Base-by-base conservation (phyloP, 2,888 invertebrate genomes). In the Cinara cedri region DNA sequence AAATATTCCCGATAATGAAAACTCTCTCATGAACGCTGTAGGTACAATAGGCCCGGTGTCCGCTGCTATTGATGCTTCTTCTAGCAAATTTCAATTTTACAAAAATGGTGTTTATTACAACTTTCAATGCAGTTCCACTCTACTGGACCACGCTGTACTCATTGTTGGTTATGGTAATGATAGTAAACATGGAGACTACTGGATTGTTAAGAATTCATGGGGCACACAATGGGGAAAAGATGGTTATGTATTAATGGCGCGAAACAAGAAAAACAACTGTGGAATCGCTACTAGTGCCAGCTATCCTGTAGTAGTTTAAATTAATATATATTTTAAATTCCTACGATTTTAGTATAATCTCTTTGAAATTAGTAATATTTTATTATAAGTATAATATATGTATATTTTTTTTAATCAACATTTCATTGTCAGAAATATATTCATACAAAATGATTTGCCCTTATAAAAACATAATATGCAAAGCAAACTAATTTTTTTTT, bases 161-260 rank as follows among this genome's bases (percentile, higher is more conserved):
- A 6, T 34, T 34, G 34, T 94, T 19, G 95, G 95, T 0, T 95
- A 94, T 87, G 95, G 94, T 83, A 89, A 91, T 4, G 90, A 90
- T 83, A 83, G 85, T 24, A 84, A 85, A 8, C 88, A 87, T 80
- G 86, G 89, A 80, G 93, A 93, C 86, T 95, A 92, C 86, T 95
- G 94, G 93, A 87, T 95, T 34, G 92, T 95, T 81, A 95, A 95
- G 88, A 95, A 34, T 6, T 34, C 34, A 34, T 34, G 34, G 34
- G 34, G 34, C 6, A 34, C 34, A 34, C 34, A 34, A 95, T 97
- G 96, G 96, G 96, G 96, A 51, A 89, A 91, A 66, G 85, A 90
- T 6, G 96, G 96, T 57, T 96, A 93, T 88, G 92, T 96, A 84
- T 92, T 91, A 87, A 95, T 97, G 91, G 89, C 93, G 46, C 90